Conservation (phyloP, 2,888 invertebrate genomes). For the Nymphalis urticae region DNA sequence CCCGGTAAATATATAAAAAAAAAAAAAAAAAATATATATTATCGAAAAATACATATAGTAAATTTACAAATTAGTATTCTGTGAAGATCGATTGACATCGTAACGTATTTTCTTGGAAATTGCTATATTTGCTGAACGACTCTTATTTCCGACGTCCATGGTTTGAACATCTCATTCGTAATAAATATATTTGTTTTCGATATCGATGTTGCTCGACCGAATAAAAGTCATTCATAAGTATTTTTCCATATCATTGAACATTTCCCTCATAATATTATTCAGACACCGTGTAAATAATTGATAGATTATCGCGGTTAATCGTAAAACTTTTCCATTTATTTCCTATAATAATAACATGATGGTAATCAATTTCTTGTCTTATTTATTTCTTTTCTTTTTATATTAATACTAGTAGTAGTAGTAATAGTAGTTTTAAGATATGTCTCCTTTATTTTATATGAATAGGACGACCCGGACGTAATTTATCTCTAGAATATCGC, state of each 20-base stretch:
- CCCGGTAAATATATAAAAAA: no score
- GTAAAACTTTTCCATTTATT: constrained; percentile 34
- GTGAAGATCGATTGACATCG: not conserved
- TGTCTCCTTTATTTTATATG: no score
- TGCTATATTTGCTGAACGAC: constrained; percentile 1
- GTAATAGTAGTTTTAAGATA: no score
- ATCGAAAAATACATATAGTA: not conserved
- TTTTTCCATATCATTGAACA: constrained; percentile 62
- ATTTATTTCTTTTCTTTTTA: not conserved
- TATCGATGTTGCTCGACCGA: constrained; percentile 30
- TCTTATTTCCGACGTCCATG: constrained; percentile 12
- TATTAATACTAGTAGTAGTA: no score
- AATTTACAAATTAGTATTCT: not conserved
- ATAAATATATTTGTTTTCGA: constrained; percentile 33
- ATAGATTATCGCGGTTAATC: constrained; percentile 39
- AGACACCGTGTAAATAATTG: constrained; percentile 43
- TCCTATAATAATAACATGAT: not conserved
- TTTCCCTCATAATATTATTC: constrained; percentile 62
- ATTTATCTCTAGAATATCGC: no score
- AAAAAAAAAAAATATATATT: no score
- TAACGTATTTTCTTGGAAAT: not conserved
- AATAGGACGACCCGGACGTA: no score
- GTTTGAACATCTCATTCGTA: constrained; percentile 22
- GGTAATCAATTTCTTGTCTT: not conserved
- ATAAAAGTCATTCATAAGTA: constrained; percentile 55